Evolutionary conservation across 2,113 vertebrate genomes (phyloP), one percentile per base, ranked within the genome.

Genomic region (Macquaria australasica): DNA sequence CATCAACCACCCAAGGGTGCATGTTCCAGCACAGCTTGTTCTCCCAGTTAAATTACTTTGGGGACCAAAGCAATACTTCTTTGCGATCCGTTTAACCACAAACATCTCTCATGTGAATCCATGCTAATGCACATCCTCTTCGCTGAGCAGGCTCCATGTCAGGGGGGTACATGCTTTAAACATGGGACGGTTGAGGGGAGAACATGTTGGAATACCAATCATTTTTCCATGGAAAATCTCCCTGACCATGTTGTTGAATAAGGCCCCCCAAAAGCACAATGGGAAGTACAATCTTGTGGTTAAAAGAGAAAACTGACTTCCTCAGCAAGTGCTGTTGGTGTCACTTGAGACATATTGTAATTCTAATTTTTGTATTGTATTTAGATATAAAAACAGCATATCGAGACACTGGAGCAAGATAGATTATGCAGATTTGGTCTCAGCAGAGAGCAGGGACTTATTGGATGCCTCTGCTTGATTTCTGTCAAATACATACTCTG

Each of bases 141-240:
- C 73, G 39, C 31, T 37, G 66, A 59, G 51, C 60, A 4, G 43
- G 70, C 79, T 77, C 58, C 39, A 67, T 68, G 66, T 77, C 76
- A 37, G 64, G 16, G 58, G 25, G 50, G 21, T 12, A 23, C 81
- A 91, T 93, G 88, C 88, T 92, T 91, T 90, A 90, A 90, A 88
- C 86, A 92, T 89, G 79, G 41, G 4, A 59, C 21, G 8, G 78
- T 50, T 55, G 28, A 83, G 50, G 45, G 69, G 62, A 74, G 67
- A 68, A 59, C 45, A 28, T 79, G 45, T 64, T 67, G 72, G 60
- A 91, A 78, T 79, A 80, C 16, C 66, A 89, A 83, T 60, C 23
- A 1, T 64, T 76, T 81, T 67, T 0, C 72, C 28, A 39, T 51
- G 45, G 21, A 77, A 84, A 75, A 64, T 68, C 34, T 56, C 31